phyloP scores from a whole-genome alignment of 2,888 invertebrate species.

The Parelbella ahira region DNA sequence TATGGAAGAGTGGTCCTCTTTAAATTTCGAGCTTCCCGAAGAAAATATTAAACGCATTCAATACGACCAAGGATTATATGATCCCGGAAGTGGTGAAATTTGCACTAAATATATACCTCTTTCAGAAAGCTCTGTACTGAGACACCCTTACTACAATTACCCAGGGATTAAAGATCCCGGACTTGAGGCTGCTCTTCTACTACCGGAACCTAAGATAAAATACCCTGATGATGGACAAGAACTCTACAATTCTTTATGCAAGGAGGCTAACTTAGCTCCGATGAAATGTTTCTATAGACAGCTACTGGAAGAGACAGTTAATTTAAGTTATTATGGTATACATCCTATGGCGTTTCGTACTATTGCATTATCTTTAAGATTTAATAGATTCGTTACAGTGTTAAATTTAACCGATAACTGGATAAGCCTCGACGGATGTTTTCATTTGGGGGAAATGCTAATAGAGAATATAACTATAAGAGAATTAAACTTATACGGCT shows the following conservation, averaged over 20 bases:
- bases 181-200: slow-evolving; percentile 38
- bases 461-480: slow-evolving; percentile 34
- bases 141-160: slow-evolving; percentile 39
- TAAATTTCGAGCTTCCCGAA: slow-evolving; percentile 27
- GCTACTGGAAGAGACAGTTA: slow-evolving; percentile 37
- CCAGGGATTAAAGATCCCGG: slow-evolving; percentile 45
- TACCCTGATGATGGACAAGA: slow-evolving; percentile 47
- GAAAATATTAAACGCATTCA: slow-evolving; percentile 29
- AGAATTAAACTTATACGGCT: slow-evolving; percentile 40
- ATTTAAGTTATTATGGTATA: slow-evolving; percentile 38
- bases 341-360: slow-evolving; percentile 31
- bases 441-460: slow-evolving; percentile 42
- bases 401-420: slow-evolving; percentile 43
- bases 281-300: slow-evolving; percentile 40
- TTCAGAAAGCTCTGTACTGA: slow-evolving; percentile 36
- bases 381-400: slow-evolving; percentile 36
- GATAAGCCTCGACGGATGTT: slow-evolving; percentile 40
- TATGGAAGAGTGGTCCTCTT: slow-evolving; percentile 37
- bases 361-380: slow-evolving; percentile 34
- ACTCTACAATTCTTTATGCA: slow-evolving; percentile 42
- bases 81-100: slow-evolving; percentile 38
- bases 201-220: slow-evolving; percentile 36
- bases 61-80: slow-evolving; percentile 32
- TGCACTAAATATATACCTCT: slow-evolving; percentile 36
- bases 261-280: slow-evolving; percentile 38